phyloP scores from a whole-genome alignment of 2,113 vertebrate species.

The Campylorhamphus procurvoides region DNA sequence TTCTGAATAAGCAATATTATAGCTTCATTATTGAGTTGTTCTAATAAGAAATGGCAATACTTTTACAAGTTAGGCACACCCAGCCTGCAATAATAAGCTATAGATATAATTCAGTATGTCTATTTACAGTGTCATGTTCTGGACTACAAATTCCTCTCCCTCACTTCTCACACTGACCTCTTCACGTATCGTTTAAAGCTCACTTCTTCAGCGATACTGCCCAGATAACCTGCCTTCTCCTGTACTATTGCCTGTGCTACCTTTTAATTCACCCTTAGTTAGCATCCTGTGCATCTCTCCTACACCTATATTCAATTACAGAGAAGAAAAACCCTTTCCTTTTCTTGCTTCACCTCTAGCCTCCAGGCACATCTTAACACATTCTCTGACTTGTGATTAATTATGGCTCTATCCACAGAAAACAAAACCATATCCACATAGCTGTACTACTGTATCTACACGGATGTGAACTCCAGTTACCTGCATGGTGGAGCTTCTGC shows the following conservation, averaged over 20 bases:
- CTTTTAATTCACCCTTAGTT: background rate
- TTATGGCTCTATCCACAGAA: background rate
- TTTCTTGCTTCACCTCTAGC: background rate
- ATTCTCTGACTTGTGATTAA: background rate
- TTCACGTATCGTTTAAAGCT: background rate
- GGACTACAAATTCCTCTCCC: background rate
- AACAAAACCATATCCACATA: background rate
- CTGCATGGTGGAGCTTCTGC: background rate
- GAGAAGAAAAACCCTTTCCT: background rate
- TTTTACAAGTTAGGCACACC: background rate
- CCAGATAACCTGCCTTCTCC: background rate
- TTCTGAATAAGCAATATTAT: background rate
- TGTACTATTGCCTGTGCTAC: background rate
- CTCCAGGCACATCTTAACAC: background rate
- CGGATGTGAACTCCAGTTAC: background rate
- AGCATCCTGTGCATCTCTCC: background rate
- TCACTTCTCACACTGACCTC: background rate
- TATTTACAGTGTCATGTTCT: background rate
- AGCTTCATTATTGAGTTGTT: background rate
- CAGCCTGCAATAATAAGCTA: background rate
- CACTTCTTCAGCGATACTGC: background rate
- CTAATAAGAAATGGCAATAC: background rate
- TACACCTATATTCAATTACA: fast-evolving
- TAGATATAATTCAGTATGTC: background rate
- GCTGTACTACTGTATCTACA: background rate